Conservation (phyloP, 2,113 vertebrate genomes). For the Pithys albifrons region DNA sequence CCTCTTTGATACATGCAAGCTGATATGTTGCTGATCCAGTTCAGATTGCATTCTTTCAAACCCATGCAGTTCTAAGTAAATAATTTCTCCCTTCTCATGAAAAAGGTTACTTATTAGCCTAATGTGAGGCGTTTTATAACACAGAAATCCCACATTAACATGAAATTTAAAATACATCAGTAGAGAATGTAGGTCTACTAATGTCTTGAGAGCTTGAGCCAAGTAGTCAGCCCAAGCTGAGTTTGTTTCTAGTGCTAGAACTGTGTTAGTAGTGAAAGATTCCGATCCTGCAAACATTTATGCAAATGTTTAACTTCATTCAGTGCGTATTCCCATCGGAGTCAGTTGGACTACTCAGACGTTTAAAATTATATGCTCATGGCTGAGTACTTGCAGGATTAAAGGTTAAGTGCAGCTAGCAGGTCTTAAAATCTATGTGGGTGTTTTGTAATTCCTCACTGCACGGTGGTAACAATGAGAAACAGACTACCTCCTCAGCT, state of each 20-base stretch:
- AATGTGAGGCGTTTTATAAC: not conserved
- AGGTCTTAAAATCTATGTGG: slow-evolving; percentile 64
- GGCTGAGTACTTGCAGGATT: slow-evolving; percentile 60
- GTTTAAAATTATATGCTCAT: slow-evolving; percentile 53
- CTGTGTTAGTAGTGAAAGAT: not conserved
- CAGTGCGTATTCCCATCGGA: not conserved
- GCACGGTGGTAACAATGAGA: slow-evolving; percentile 60
- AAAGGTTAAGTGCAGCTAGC: slow-evolving; percentile 69
- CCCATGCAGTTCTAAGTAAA: not conserved
- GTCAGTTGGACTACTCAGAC: slow-evolving; percentile 36
- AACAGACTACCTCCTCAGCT: slow-evolving; percentile 55
- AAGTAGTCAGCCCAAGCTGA: not conserved
- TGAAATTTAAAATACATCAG: not conserved
- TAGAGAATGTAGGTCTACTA: not conserved
- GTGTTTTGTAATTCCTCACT: slow-evolving; percentile 54
- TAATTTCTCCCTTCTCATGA: not conserved
- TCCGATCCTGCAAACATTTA: slow-evolving; percentile 4
- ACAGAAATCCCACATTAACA: not conserved
- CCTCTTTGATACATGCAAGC: not conserved
- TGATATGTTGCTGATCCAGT: not conserved
- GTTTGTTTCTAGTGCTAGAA: not conserved
- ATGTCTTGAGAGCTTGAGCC: not conserved
- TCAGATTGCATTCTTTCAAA: not conserved
- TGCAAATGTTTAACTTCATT: slow-evolving; percentile 59
- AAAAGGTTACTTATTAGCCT: slow-evolving; percentile 1